A percentile compares a stretch with the other conserved stretches of the same genome.
phyloP scores from a whole-genome alignment of 2,888 invertebrate genomes.

The Meliscaeva auricollis region DNA sequence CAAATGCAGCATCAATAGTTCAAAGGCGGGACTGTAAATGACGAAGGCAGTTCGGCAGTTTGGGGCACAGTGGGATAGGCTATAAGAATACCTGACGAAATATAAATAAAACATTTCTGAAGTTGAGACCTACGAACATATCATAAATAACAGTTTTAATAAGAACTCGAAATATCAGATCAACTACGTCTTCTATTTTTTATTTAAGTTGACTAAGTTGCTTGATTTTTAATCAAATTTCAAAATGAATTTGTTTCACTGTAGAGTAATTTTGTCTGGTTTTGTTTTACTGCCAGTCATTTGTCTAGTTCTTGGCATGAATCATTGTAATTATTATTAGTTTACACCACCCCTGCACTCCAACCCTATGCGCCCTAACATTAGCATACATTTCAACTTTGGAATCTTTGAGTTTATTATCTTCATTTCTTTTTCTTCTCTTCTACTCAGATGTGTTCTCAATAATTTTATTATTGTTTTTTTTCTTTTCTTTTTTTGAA shows the following conservation, averaged over 20 bases:
- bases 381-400: constrained; percentile 13
- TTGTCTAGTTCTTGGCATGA: not conserved
- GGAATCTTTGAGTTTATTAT: constrained; percentile 7
- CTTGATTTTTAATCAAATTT: not conserved
- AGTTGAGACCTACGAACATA: too few relatives aligned
- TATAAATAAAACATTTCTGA: not conserved
- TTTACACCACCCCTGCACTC: not conserved
- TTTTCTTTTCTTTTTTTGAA: not conserved
- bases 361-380: not conserved
- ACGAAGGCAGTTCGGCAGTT: too few relatives aligned
- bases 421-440: not conserved
- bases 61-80: not conserved
- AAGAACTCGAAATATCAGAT: too few relatives aligned
- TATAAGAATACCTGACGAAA: not conserved
- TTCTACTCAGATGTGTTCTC: constrained; percentile 19
- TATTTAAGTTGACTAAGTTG: not conserved
- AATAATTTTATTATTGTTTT: not conserved
- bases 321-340: constrained; percentile 26
- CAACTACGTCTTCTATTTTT: too few relatives aligned
- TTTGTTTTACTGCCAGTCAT: not conserved
- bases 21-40: too few relatives aligned
- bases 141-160: too few relatives aligned
- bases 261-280: not conserved
- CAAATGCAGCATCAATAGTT: constrained; percentile 23
- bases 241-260: not conserved